phyloP scores from a whole-genome alignment of 2,797 vertebrate genomes.

The Trichosurus vulpecula region DNA sequence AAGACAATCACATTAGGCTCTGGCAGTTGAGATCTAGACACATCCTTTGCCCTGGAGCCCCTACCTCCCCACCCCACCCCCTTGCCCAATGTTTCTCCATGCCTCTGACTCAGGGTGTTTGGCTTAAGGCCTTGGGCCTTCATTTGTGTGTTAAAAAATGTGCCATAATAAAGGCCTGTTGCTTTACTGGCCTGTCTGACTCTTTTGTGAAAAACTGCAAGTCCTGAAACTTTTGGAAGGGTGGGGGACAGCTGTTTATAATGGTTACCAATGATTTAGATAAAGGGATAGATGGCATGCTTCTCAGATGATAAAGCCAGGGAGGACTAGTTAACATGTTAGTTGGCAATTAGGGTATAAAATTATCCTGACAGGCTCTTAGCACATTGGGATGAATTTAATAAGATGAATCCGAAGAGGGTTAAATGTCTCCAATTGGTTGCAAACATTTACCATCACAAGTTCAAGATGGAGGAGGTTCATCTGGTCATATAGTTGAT shows the following conservation, averaged over 20 bases:
- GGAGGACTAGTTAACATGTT: neutral
- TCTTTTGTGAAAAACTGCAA: neutral
- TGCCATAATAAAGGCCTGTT: constrained; percentile 2
- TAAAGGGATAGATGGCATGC: neutral
- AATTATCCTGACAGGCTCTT: neutral
- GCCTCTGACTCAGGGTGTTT: neutral
- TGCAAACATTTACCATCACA: neutral
- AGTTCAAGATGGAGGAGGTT: neutral
- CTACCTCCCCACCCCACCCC: neutral
- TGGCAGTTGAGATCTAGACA: neutral
- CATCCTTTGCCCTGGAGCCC: neutral
- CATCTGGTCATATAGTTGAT: neutral
- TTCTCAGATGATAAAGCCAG: neutral
- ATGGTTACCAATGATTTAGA: neutral
- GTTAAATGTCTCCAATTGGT: neutral
- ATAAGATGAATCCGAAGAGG: neutral
- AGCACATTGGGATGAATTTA: neutral
- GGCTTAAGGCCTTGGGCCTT: neutral
- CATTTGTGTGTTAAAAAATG: neutral
- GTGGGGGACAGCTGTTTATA: neutral
- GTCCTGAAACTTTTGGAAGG: neutral
- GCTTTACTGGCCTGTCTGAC: neutral
- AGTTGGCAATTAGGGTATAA: neutral
- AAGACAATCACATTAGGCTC: neutral
- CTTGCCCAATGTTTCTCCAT: neutral